Percentiles rank a stretch among this genome's conserved stretches.
Conservation (phyloP, 2,113 vertebrate species). For the Mesocricetus auratus region DNA sequence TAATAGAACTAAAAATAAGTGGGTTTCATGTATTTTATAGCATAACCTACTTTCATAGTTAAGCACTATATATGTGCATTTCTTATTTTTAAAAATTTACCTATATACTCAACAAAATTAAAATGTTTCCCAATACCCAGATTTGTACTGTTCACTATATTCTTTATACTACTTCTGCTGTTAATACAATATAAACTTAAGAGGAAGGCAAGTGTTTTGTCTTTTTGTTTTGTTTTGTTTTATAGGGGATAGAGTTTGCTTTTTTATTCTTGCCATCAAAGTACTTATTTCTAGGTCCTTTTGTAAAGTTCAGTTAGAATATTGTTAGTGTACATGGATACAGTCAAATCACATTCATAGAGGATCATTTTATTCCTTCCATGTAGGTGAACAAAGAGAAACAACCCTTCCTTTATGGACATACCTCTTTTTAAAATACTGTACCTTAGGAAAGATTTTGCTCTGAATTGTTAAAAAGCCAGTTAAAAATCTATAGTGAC, state of each 20-base stretch:
- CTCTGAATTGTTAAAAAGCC: neutral
- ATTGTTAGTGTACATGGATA: neutral
- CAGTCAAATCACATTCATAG: neutral
- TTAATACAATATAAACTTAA: neutral
- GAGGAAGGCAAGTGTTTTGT: neutral
- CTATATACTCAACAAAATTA: neutral
- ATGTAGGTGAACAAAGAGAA: neutral
- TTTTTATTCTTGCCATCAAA: neutral
- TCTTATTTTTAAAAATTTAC: neutral
- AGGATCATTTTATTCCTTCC: neutral
- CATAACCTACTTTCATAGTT: neutral
- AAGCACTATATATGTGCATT: neutral
- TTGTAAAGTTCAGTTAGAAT: neutral
- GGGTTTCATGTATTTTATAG: neutral
- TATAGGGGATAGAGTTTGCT: neutral
- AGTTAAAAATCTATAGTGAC: neutral
- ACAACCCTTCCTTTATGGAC: neutral
- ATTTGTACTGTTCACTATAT: neutral
- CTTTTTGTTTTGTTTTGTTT: neutral
- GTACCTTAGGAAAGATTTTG: neutral
- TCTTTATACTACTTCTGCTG: neutral
- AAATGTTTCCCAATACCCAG: neutral
- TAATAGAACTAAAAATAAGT: neutral
- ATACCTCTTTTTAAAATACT: neutral
- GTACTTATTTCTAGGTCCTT: neutral